phyloP scores from a whole-genome alignment of 2,113 vertebrate species.

The Oreochromis aureus region DNA sequence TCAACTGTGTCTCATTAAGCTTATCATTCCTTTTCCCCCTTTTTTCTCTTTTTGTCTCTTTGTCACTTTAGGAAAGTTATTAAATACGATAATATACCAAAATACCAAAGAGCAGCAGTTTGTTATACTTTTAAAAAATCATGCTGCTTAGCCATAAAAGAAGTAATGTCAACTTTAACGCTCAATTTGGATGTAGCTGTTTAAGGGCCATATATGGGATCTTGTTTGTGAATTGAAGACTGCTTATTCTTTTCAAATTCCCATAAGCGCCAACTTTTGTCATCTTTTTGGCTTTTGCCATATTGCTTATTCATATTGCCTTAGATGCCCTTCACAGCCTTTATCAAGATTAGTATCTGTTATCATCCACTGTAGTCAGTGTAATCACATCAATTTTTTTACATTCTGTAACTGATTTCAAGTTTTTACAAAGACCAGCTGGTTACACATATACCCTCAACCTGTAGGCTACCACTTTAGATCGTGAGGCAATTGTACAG shows the following conservation, averaged over 20 bases:
- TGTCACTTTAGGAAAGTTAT: not conserved
- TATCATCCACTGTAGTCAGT: not conserved
- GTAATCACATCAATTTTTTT: not conserved
- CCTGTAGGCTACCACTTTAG: not conserved
- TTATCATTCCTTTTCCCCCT: accelerated
- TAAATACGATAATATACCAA: not conserved
- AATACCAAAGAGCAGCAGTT: not conserved
- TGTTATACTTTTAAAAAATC: not conserved
- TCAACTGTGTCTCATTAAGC: not conserved
- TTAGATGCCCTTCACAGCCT: not conserved
- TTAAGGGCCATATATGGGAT: not conserved
- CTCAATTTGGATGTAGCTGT: not conserved
- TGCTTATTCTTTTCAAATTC: not conserved
- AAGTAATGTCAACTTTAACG: not conserved
- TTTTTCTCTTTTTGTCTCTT: not conserved
- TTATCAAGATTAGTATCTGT: not conserved
- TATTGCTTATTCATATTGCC: not conserved
- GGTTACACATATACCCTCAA: not conserved
- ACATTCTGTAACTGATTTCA: not conserved
- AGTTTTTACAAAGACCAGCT: not conserved
- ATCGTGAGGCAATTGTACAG: not conserved
- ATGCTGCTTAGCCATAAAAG: not conserved
- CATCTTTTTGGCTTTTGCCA: not conserved
- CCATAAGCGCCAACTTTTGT: not conserved
- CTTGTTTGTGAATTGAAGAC: not conserved